Evolutionary conservation across 2,888 invertebrate genomes (phyloP).

Genomic region (Metalampra italica): DNA sequence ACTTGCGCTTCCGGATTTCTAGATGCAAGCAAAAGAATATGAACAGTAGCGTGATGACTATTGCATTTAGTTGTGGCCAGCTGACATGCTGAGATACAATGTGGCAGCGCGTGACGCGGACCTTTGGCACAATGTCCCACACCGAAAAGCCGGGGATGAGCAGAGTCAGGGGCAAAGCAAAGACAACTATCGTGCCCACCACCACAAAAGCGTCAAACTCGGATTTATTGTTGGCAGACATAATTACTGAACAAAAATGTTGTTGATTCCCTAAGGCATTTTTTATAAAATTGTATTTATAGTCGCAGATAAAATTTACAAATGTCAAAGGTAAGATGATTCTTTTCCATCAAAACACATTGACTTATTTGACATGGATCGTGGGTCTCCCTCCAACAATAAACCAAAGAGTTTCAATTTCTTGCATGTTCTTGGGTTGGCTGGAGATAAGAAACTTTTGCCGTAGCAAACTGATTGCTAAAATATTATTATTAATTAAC

Average conservation of each 20-base stretch:
- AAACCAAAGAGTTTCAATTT: too few species aligned
- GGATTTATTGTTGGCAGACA: slow-evolving; percentile 26
- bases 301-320: not conserved
- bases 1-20: slow-evolving; percentile 63
- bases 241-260: slow-evolving; percentile 18
- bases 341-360: too few species aligned
- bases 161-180: slow-evolving; percentile 55
- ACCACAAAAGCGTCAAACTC: slow-evolving; percentile 33
- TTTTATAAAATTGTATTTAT: not conserved
- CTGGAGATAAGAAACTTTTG: too few species aligned
- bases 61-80: slow-evolving; percentile 54
- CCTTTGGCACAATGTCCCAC: slow-evolving; percentile 59
- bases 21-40: slow-evolving; percentile 58
- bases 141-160: slow-evolving; percentile 57
- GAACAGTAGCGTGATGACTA: slow-evolving; percentile 32
- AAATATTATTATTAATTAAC: too few species aligned
- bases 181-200: slow-evolving; percentile 39
- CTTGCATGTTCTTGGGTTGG: too few species aligned
- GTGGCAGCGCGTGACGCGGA: slow-evolving; percentile 48
- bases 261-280: not conserved
- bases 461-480: too few species aligned
- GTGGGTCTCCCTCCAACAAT: too few species aligned
- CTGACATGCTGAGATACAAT: slow-evolving; percentile 42
- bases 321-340: not conserved
- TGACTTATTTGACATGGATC: too few species aligned